Percentiles rank a stretch among this genome's conserved stretches.
phyloP scores from a whole-genome alignment of 2,888 invertebrate genomes.

The Eupithecia pulchellata region DNA sequence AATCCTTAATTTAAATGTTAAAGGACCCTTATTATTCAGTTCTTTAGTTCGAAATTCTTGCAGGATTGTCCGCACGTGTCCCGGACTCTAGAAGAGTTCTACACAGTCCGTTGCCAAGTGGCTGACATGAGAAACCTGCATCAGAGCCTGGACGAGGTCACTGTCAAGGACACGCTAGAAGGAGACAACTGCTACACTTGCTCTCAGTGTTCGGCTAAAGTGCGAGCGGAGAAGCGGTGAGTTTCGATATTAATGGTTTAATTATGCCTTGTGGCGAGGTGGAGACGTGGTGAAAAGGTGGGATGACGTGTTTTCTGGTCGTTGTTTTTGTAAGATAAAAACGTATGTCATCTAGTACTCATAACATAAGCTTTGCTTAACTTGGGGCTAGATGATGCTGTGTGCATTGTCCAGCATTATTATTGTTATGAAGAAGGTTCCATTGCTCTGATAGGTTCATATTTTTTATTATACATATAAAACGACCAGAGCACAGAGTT shows the following conservation, averaged over 20 bases:
- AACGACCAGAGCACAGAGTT: too few relatives aligned
- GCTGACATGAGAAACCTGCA: constrained; percentile 98
- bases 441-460: too few relatives aligned
- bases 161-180: constrained; percentile 97
- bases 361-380: too few relatives aligned
- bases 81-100: constrained; percentile 97
- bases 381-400: too few relatives aligned
- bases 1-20: not conserved
- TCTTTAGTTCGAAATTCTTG: not conserved
- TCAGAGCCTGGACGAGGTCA: constrained; percentile 98
- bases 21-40: not conserved
- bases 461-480: too few relatives aligned
- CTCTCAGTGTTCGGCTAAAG: constrained; percentile 97
- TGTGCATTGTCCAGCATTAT: too few relatives aligned
- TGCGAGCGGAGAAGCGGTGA: constrained; percentile 95
- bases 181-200: constrained; percentile 99
- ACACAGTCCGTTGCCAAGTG: constrained; percentile 97
- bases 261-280: too few relatives aligned
- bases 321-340: too few relatives aligned
- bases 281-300: too few relatives aligned
- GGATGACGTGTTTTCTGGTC: too few relatives aligned
- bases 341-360: too few relatives aligned
- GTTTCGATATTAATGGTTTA: not conserved
- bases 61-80: constrained; percentile 98
- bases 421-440: too few relatives aligned